Conservation (phyloP, 1,140 invertebrate genomes). For the Thaumetopoea pityocampa region DNA sequence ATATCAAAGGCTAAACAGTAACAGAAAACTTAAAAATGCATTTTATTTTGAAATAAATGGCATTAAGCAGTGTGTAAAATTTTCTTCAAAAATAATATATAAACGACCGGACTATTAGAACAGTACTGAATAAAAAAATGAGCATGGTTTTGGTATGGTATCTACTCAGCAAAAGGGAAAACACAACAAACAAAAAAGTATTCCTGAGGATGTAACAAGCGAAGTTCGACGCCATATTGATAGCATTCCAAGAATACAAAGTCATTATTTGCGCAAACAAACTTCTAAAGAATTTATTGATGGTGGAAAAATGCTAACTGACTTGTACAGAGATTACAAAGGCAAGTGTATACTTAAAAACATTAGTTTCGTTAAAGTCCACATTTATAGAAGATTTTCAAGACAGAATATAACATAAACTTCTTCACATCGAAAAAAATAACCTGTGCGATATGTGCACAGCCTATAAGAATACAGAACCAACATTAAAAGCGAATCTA, state of each 20-base stretch:
- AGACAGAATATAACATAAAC: too few species aligned
- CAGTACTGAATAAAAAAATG: conserved; percentile 14
- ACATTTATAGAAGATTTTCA: too few species aligned
- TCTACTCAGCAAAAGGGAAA: too few species aligned
- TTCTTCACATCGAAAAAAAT: too few species aligned
- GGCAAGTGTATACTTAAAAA: too few species aligned
- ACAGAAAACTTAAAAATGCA: conserved; percentile 31
- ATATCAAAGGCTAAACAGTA: conserved; percentile 15
- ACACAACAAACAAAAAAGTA: too few species aligned
- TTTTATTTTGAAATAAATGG: conserved; percentile 28
- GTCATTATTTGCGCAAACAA: background rate
- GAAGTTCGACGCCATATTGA: background rate
- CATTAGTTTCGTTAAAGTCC: too few species aligned
- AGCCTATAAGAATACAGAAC: too few species aligned
- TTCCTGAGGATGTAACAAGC: too few species aligned
- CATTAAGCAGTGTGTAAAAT: conserved; percentile 28
- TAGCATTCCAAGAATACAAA: background rate
- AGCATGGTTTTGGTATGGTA: too few species aligned
- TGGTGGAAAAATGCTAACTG: background rate
- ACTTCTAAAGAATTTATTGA: background rate
- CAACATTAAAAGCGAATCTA: too few species aligned
- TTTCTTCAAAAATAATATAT: conserved; percentile 34
- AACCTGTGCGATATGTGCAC: too few species aligned
- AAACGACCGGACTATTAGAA: conserved; percentile 26
- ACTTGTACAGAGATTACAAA: background rate